A percentile compares a stretch with the other conserved stretches of the same genome.
phyloP scores from a whole-genome alignment of 2,888 invertebrate genomes.

The Coenonympha glycerion region DNA sequence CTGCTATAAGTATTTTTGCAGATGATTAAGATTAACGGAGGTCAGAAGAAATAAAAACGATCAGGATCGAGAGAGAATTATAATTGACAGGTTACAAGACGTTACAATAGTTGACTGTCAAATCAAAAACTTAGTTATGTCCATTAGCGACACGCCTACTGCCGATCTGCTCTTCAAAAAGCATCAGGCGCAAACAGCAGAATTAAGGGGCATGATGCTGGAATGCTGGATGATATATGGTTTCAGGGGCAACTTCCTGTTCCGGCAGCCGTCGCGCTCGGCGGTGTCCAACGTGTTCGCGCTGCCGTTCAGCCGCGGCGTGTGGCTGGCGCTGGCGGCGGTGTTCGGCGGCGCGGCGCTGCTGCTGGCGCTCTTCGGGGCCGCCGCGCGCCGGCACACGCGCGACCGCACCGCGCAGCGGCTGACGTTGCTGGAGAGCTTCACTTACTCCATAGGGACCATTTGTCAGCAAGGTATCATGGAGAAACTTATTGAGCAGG shows the following conservation, averaged over 20 bases:
- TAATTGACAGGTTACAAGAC: no score
- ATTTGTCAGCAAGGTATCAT: slow-evolving; percentile 78
- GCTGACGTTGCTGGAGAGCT: slow-evolving; percentile 57
- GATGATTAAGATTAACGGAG: no score
- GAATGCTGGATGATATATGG: not conserved
- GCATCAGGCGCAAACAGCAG: no score
- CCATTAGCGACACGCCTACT: no score
- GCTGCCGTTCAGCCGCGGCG: slow-evolving; percentile 74
- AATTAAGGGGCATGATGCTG: no score
- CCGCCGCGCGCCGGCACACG: slow-evolving; percentile 35
- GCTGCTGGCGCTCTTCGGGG: slow-evolving; percentile 34
- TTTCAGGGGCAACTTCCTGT: slow-evolving; percentile 73
- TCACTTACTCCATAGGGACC: slow-evolving; percentile 74
- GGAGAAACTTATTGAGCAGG: no score
- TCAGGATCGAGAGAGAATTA: no score
- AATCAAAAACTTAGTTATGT: no score
- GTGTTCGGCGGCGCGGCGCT: slow-evolving; percentile 32
- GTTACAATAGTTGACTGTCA: no score
- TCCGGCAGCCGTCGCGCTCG: slow-evolving; percentile 78
- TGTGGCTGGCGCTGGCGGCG: slow-evolving; percentile 66
- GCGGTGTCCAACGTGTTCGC: slow-evolving; percentile 78
- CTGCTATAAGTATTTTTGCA: no score
- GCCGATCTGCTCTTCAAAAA: no score
- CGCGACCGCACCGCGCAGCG: slow-evolving; percentile 22
- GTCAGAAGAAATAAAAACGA: no score